Base-by-base conservation (phyloP, 2,888 invertebrate species). In the Chymomyza amoena region DNA sequence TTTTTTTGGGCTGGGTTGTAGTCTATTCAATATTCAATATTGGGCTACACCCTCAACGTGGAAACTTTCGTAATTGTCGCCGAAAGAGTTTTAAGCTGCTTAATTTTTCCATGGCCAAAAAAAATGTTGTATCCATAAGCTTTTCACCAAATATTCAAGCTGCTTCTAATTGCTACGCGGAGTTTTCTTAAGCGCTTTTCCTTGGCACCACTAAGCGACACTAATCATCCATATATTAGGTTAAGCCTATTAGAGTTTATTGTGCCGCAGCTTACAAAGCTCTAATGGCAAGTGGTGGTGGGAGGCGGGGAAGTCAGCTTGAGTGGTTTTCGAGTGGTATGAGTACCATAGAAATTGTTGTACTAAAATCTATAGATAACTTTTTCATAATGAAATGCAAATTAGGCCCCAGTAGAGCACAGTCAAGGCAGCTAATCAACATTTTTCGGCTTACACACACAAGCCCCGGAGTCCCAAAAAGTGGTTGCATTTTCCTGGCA, bases 201-300 rank as follows among this genome's bases (percentile, higher is more conserved):
- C 75, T 82, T 82, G 84, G 84, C 80, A 81, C 79, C 83, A 81
- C 71, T 81, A 81, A 81, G 72, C 70, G 25, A 25, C 72, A 72
- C 66, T 74, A 76, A 76, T 85, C 85, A 75, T 84, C 81, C 81
- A 84, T 84, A 84, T 84, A 84, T 84, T 79, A 84, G 80, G 79
- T 72, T 84, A 84, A 84, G 85, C 84, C 84, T 84, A 84, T 85
- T 84, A 84, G 73, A 74, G 84, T 84, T 83, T 84, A 82, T 84
- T 81, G 79, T 83, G 82, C 78, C 81, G 13, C 13, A 79, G 84
- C 84, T 83, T 84, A 84, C 82, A 78, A 79, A 81, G 79, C 69
- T 72, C 78, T 69, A 80, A 77, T 80, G 84, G 80, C 84, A 83
- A 81, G 79, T 79, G 82, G 73, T 3, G 28, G 32, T 7, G 25